Evolutionary conservation across 2,888 invertebrate genomes (phyloP), one percentile per base, ranked within the genome.

Genomic region (Cyaniris semiargus): DNA sequence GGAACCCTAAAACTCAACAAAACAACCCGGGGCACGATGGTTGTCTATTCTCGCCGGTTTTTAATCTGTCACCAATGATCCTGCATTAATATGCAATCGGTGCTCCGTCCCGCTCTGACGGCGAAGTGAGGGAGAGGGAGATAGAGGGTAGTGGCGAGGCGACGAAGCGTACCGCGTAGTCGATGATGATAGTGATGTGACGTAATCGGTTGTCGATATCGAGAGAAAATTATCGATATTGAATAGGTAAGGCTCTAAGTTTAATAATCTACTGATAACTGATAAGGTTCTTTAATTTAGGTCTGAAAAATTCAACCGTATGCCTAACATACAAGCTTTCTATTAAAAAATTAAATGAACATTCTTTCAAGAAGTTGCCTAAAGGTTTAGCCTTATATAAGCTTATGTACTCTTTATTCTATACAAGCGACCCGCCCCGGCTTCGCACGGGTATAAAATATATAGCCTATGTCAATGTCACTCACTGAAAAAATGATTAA

Each of bases 61-160:
- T 81, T 78, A 81, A 81, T 81, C 81, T 80, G 80, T 80, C 82
- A 81, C 81, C 82, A 82, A 82, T 82, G 81, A 82, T 79, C 80
- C 82, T 78, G 78, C 82, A 82, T 82, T 82, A 80, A 81, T 81
- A 79, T 81, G 81, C 82, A 82, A 82, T 82, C 82, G 81, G 80
- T 77, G 80, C 79, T 60, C 83, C 80, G 79, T 86, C 86, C 82
- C 84, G 80, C 82, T 88, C 84, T 77, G 79, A 79, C 84, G 78
- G 81, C 70, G 82, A 83, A 85, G 81, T 81, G 85, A 84, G 81
- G 79, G 83, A 81, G 82, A 82, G 76, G 79, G 83, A 82, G 77
- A 77, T 81, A 81, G 90, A 86, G 86, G 83, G 88, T 89, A 93
- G 92, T 92, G 92, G 92, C 90, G 88, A 87, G 89, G 92, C 92